A percentile compares a stretch with the other conserved stretches of the same genome.
phyloP scores from a whole-genome alignment of 2,888 invertebrate species.

The Congeria kusceri region DNA sequence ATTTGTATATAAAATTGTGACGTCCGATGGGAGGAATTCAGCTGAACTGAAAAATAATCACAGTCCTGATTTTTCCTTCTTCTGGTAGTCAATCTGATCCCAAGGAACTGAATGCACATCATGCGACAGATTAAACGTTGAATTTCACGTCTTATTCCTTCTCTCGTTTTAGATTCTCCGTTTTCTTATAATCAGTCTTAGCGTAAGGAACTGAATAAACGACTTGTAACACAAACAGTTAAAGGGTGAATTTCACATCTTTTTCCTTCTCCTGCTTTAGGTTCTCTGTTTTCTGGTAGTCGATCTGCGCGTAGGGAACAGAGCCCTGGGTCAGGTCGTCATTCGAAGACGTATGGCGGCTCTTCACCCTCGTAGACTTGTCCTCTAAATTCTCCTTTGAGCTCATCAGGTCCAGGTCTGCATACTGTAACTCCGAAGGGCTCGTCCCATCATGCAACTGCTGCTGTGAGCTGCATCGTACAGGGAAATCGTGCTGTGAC shows the following conservation, averaged over 20 bases:
- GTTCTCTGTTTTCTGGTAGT: constrained; percentile 84
- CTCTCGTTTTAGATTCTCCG: no score
- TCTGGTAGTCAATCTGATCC: no score
- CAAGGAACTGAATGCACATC: no score
- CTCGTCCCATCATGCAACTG: constrained; percentile 34
- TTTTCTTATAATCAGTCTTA: no score
- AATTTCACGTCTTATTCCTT: no score
- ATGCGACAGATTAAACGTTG: no score
- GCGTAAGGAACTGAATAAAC: no score
- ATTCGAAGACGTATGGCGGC: constrained; percentile 69
- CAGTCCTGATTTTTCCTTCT: no score
- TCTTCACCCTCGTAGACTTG: constrained; percentile 71
- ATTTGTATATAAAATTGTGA: no score
- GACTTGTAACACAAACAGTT: not conserved
- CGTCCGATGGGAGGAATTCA: no score
- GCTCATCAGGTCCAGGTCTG: constrained; percentile 82
- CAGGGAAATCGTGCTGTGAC: constrained; percentile 17
- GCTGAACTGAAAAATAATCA: no score
- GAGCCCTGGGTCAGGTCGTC: constrained; percentile 64
- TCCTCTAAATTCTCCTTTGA: constrained; percentile 74
- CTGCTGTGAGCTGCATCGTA: constrained; percentile 59
- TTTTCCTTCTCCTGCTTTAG: constrained; percentile 66
- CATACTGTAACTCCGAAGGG: constrained; percentile 85
- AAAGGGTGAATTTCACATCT: constrained; percentile 63
- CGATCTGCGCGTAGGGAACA: constrained; percentile 84